phyloP scores from a whole-genome alignment of 2,797 vertebrate genomes.

The Gallinago solitaria region DNA sequence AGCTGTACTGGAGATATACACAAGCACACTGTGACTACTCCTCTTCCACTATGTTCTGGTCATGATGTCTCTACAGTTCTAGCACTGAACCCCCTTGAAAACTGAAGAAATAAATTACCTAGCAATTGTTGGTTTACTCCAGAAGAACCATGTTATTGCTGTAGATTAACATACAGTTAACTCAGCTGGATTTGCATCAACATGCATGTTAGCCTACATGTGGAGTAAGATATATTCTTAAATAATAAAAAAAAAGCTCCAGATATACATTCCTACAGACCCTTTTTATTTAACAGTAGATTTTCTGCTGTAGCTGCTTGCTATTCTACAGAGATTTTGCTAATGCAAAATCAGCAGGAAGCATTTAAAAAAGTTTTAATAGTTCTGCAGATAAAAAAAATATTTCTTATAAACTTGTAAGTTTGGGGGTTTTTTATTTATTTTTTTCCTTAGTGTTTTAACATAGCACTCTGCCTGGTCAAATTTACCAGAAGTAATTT shows the following conservation, averaged over 20 bases:
- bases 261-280: background rate
- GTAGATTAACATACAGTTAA: background rate
- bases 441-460: background rate
- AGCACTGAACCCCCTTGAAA: background rate
- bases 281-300: background rate
- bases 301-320: background rate
- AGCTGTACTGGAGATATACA: background rate
- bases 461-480: background rate
- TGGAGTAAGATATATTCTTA: background rate
- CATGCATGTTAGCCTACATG: background rate
- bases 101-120: background rate
- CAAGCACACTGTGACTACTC: background rate
- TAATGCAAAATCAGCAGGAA: background rate
- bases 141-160: background rate
- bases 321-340: background rate
- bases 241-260: background rate
- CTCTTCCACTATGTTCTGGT: background rate
- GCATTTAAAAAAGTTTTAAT: background rate
- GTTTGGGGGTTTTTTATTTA: too few relatives aligned
- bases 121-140: background rate
- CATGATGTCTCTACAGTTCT: background rate
- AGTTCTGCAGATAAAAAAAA: accelerated
- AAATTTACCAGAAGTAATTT: background rate
- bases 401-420: background rate
- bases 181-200: background rate